Evolutionary conservation across 2,113 vertebrate species (phyloP).

Genomic region (Hydrolagus affinis): DNA sequence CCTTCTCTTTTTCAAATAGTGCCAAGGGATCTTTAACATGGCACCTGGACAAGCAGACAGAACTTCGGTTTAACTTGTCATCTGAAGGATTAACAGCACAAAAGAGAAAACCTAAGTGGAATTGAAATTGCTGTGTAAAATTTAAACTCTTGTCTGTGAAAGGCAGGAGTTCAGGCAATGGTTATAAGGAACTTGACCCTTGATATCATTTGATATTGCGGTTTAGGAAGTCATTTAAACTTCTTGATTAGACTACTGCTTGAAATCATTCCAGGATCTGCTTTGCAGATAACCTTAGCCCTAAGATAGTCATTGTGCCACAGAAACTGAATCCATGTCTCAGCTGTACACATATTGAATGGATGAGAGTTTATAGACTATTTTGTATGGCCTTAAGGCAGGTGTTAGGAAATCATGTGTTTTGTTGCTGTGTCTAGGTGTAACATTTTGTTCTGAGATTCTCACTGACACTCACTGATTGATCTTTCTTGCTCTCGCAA

Average conservation of each 20-base stretch:
- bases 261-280: neutral
- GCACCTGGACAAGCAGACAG: too few species aligned
- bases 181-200: neutral
- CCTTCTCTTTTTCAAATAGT: too few species aligned
- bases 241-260: neutral
- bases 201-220: neutral
- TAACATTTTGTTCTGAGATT: neutral
- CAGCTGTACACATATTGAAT: neutral
- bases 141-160: neutral
- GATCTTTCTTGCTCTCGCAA: too few species aligned
- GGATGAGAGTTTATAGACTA: neutral
- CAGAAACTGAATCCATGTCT: neutral
- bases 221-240: neutral
- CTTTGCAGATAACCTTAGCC: neutral
- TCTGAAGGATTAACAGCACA: too few species aligned
- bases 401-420: neutral
- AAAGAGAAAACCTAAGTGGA: neutral
- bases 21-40: too few species aligned
- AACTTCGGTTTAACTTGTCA: too few species aligned
- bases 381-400: neutral
- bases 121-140: neutral
- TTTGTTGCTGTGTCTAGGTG: neutral
- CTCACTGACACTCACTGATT: neutral
- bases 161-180: neutral
- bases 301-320: neutral